Conservation (phyloP, 2,113 vertebrate genomes). For the Mastomys natalensis region DNA sequence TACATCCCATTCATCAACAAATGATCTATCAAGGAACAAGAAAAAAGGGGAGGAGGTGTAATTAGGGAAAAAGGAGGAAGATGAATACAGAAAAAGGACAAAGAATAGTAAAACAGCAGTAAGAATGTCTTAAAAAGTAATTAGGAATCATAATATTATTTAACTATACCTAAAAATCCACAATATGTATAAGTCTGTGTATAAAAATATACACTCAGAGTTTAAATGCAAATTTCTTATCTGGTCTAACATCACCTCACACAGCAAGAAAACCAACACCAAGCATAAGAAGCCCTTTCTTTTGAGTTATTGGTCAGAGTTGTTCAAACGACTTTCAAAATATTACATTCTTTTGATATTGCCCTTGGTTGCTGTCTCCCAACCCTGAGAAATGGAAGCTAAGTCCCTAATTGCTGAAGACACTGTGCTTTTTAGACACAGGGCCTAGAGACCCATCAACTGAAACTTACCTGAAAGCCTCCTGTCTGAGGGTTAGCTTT, state of each 20-base stretch:
- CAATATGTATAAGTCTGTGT: neutral
- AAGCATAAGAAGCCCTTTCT: neutral
- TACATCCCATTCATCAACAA: neutral
- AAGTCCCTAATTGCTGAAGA: neutral
- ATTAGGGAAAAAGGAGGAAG: neutral
- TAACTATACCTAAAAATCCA: neutral
- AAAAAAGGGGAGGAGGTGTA: neutral
- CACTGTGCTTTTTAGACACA: neutral
- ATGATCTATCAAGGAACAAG: neutral
- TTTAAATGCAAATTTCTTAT: neutral
- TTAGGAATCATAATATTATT: neutral
- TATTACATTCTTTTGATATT: neutral
- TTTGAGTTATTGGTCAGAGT: neutral
- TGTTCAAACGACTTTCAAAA: neutral
- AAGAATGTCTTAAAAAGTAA: neutral
- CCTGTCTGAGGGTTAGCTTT: neutral
- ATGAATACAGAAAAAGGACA: neutral
- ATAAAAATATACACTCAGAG: neutral
- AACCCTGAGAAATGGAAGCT: neutral
- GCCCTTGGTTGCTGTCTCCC: neutral
- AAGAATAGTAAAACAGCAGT: neutral
- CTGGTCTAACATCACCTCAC: neutral
- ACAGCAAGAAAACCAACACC: neutral
- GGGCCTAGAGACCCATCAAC: neutral
- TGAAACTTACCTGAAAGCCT: neutral